Evolutionary conservation across 2,888 invertebrate species (phyloP), one percentile per base, ranked within the genome.

Genomic region (Xiphydria camelus): DNA sequence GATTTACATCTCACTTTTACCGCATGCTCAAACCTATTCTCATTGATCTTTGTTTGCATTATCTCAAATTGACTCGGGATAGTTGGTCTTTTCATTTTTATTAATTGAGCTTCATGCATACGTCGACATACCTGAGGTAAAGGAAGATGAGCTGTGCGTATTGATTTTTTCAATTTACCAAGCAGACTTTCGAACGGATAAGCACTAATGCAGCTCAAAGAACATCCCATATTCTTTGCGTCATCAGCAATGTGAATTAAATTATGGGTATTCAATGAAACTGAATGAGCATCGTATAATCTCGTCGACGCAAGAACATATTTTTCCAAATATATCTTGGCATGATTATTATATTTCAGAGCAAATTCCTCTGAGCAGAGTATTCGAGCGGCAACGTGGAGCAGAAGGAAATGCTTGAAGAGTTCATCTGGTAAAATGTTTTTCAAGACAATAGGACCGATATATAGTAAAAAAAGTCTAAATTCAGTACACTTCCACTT

Each of bases 211-310:
- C 29, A 35, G 26, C 18, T 35, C 4, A 29, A 14, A 31, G 43
- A 37, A 22, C 26, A 25, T 29, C 36, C 26, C 36, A 43, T 43
- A 43, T 29, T 36, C 20, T 29, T 37, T 12, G 31, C 43, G 22
- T 43, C 37, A 25, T 42, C 42, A 21, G 43, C 43, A 19, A 38
- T n/a, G 21, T 37, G 43, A 17, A 43, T 43, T 6, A 37, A 37
- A 19, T 43, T 43, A 14, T 43, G 31, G n/a, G 31, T 43, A 17
- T 38, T 43, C 29, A 29, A 14, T n/a, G 17, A 20, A 7, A 20
- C 25, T 9, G 36, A 29, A 38, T 29, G 12, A 21, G 29, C 29
- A 29, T 31, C 43, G 19, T 43, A 43, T 10, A 36, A 29, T 5
- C 15, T 22, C 6, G 12, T 29, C 29, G 37, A 36, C 18, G 43